These are phyloP conservation scores for Gymnodraco acuticeps DNA, from an alignment of 2,797 vertebrate genomes.

Conservation along the genomic window DNA sequence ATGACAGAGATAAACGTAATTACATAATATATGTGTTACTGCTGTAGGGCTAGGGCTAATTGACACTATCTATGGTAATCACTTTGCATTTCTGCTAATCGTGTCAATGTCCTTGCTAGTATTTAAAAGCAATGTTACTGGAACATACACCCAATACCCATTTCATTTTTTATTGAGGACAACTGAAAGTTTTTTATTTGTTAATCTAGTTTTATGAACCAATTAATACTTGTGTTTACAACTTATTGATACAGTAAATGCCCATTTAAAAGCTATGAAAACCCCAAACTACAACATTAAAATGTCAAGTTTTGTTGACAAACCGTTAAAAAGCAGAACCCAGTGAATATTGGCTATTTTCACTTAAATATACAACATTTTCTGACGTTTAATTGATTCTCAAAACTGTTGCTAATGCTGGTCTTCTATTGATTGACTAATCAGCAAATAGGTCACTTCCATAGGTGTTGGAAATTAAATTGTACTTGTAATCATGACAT, in stretches of 20 bases:
- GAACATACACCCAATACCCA: background rate
- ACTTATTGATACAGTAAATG: background rate
- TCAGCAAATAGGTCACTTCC: background rate
- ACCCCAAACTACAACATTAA: background rate
- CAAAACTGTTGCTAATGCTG: background rate
- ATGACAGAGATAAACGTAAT: background rate
- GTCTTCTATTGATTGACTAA: background rate
- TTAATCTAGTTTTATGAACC: background rate
- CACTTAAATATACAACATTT: background rate
- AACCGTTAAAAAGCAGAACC: background rate
- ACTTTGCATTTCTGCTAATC: slow-evolving; percentile 13
- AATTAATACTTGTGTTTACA: background rate
- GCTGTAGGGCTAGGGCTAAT: background rate
- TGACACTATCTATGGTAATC: background rate
- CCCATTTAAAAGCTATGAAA: background rate
- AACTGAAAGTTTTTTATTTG: background rate
- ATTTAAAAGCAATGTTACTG: slow-evolving; percentile 2
- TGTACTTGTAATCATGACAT: background rate
- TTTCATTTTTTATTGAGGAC: background rate
- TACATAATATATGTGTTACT: background rate
- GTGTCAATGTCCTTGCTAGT: background rate
- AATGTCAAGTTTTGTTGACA: background rate
- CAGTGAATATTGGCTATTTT: background rate
- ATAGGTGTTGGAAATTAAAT: no score
- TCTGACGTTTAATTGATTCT: background rate